phyloP scores from a whole-genome alignment of 1,140 invertebrate species.

The Portunus trituberculatus region DNA sequence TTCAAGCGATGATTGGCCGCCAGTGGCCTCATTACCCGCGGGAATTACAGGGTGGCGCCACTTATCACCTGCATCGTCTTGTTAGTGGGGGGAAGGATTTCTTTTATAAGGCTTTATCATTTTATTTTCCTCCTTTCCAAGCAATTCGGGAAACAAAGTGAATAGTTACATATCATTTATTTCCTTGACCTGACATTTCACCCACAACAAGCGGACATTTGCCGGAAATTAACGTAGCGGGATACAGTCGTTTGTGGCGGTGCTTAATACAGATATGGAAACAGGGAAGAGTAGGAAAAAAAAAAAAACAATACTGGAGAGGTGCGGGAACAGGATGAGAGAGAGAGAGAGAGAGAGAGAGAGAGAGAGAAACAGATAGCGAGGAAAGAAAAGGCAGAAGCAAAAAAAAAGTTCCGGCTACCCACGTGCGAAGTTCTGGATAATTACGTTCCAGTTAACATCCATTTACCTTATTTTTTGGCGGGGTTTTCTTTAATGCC shows the following conservation, averaged over 20 bases:
- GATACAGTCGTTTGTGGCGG: neutral
- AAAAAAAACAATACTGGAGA: neutral
- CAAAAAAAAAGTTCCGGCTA: neutral
- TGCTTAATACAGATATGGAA: neutral
- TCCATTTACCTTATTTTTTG: constrained; percentile 12
- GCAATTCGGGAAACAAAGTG: neutral
- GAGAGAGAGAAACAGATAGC: neutral
- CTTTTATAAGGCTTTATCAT: neutral
- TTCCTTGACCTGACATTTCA: neutral
- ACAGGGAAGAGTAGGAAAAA: neutral
- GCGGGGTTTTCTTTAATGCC: neutral
- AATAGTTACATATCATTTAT: neutral
- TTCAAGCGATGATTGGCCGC: neutral
- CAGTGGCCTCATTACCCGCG: neutral
- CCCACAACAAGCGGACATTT: neutral
- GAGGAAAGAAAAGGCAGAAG: neutral
- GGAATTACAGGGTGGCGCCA: neutral
- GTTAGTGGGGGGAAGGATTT: neutral
- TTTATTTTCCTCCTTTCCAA: neutral
- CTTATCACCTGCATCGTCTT: constrained; percentile 1
- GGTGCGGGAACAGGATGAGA: neutral
- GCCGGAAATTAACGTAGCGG: neutral
- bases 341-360: constrained; percentile 26
- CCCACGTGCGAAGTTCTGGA: constrained; percentile 2
- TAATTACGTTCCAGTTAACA: neutral